Conservation (phyloP, 2,888 invertebrate genomes). For the Athrips mouffetella region DNA sequence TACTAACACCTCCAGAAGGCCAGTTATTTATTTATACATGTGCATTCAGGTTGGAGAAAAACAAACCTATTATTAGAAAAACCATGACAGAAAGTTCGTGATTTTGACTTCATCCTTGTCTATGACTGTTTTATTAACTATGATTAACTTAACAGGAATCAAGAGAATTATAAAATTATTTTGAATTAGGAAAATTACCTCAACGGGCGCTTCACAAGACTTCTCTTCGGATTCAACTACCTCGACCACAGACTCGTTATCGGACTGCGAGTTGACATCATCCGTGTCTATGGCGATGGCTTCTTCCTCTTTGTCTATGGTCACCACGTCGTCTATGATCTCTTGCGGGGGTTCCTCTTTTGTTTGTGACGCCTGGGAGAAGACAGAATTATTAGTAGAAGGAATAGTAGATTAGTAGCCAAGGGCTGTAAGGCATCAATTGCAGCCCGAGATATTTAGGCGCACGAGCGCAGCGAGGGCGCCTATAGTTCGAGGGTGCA, state of each 20-base stretch:
- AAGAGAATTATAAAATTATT: too few relatives aligned
- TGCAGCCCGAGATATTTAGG: too few relatives aligned
- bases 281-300: constrained; percentile 71
- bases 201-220: constrained; percentile 44
- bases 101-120: too few relatives aligned
- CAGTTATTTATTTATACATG: too few relatives aligned
- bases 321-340: constrained; percentile 30
- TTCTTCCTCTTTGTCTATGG: constrained; percentile 42
- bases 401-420: neutral
- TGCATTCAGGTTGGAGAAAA: too few relatives aligned
- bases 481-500: too few relatives aligned
- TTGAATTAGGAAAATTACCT: constrained; percentile 41
- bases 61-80: too few relatives aligned
- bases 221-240: constrained; percentile 45
- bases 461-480: too few relatives aligned
- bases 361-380: constrained; percentile 49
- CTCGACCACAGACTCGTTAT: constrained; percentile 63
- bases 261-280: constrained; percentile 57
- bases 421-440: neutral
- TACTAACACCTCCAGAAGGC: too few relatives aligned
- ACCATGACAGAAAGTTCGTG: too few relatives aligned
- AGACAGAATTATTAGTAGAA: neutral
- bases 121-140: too few relatives aligned
- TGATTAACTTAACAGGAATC: too few relatives aligned
- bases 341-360: constrained; percentile 47